phyloP scores from a whole-genome alignment of 2,888 invertebrate species.

The Pristionchus maxplancki region DNA sequence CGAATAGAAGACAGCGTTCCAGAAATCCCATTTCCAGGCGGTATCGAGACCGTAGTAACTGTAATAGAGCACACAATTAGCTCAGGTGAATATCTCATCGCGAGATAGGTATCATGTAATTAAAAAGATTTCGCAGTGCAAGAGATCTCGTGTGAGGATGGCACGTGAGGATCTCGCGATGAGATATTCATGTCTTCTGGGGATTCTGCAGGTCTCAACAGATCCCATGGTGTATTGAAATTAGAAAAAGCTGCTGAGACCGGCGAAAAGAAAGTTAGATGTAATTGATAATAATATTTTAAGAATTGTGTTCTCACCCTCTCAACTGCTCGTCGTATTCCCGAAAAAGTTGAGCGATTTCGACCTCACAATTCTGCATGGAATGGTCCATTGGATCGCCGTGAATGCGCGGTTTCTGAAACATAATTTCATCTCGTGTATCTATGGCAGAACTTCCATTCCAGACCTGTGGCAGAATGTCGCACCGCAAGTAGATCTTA shows the following conservation, averaged over 20 bases:
- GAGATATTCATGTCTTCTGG: too few relatives aligned
- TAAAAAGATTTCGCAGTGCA: too few relatives aligned
- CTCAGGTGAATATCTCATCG: too few relatives aligned
- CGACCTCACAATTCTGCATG: not conserved
- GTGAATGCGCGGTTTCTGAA: slow-evolving; percentile 13
- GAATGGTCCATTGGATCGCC: not conserved
- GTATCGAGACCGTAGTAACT: slow-evolving; percentile 30
- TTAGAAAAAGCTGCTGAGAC: too few relatives aligned
- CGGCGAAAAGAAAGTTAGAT: too few relatives aligned
- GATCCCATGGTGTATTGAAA: too few relatives aligned
- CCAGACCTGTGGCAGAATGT: slow-evolving; percentile 33
- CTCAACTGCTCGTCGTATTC: slow-evolving; percentile 37
- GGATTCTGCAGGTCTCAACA: too few relatives aligned
- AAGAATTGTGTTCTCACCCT: too few relatives aligned
- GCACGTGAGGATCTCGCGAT: too few relatives aligned
- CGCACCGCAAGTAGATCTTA: slow-evolving; percentile 33
- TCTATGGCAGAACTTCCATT: too few relatives aligned
- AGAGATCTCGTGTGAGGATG: too few relatives aligned
- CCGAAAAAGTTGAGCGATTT: not conserved
- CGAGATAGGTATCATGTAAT: not conserved
- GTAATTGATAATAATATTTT: too few relatives aligned
- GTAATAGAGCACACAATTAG: not conserved
- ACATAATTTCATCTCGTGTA: not conserved
- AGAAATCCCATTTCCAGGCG: slow-evolving; percentile 72
- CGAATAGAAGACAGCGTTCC: slow-evolving; percentile 74